A percentile compares a stretch with the other conserved stretches of the same genome.
Evolutionary conservation across 2,113 vertebrate genomes (phyloP).

Genomic region (Crypturellus undulatus): DNA sequence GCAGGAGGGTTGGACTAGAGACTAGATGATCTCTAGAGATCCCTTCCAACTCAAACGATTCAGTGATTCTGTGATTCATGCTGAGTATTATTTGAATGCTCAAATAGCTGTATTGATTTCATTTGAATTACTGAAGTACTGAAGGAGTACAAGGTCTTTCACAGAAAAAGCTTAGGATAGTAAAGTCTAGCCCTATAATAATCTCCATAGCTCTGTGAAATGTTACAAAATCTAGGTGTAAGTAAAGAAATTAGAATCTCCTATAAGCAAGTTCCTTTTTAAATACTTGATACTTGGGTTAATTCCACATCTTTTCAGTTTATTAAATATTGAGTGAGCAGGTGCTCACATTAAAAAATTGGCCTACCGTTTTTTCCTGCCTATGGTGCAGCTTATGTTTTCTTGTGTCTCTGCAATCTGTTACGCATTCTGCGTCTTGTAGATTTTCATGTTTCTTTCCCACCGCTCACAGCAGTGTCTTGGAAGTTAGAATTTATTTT

Average conservation of each 20-base stretch:
- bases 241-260: not conserved
- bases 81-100: not conserved
- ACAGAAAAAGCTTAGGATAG: not conserved
- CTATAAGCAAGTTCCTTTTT: not conserved
- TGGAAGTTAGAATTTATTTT: not conserved
- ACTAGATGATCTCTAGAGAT: too few relatives aligned
- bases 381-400: not conserved
- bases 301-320: not conserved
- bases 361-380: not conserved
- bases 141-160: not conserved
- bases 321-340: not conserved
- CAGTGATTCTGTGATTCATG: too few relatives aligned
- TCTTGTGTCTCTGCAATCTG: not conserved
- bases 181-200: not conserved
- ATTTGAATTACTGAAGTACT: not conserved
- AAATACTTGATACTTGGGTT: not conserved
- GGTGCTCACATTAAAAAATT: not conserved
- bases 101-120: not conserved
- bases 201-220: not conserved
- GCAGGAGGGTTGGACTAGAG: too few relatives aligned
- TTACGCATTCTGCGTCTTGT: accelerated
- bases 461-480: not conserved
- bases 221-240: accelerated
- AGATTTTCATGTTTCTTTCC: not conserved
- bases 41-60: too few relatives aligned